phyloP scores from a whole-genome alignment of 2,113 vertebrate species.

The Meleagris gallopavo region DNA sequence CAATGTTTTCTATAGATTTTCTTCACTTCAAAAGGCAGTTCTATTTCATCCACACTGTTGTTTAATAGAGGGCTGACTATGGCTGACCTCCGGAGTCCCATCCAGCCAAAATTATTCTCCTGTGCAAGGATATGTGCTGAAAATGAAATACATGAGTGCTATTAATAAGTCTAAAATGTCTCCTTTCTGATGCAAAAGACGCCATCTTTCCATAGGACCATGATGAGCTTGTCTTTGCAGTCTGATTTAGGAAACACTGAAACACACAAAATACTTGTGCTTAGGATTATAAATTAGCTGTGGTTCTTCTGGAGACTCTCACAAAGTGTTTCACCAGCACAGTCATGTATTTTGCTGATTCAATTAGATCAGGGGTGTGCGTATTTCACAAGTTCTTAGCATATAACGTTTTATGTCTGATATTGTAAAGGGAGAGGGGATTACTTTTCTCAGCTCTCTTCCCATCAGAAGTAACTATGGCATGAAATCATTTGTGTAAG shows the following conservation, averaged over 20 bases:
- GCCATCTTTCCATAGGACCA: not conserved
- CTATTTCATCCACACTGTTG: not conserved
- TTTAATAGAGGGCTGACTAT: conserved; percentile 3
- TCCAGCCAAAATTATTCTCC: not conserved
- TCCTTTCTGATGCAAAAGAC: not conserved
- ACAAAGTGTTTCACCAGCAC: conserved; percentile 32
- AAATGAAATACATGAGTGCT: not conserved
- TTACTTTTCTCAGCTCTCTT: conserved; percentile 26
- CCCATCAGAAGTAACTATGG: not conserved
- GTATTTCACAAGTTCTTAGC: conserved; percentile 55
- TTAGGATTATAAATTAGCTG: conserved; percentile 59
- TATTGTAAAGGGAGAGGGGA: not conserved
- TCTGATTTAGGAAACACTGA: not conserved
- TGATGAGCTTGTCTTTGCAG: not conserved
- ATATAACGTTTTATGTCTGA: not conserved
- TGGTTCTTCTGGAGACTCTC: conserved; percentile 42
- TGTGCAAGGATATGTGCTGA: not conserved
- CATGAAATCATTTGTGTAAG: not conserved
- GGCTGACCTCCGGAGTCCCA: not conserved
- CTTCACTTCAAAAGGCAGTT: not conserved
- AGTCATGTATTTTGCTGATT: conserved; percentile 56
- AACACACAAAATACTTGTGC: not conserved
- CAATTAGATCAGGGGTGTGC: conserved; percentile 22
- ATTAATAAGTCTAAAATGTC: not conserved
- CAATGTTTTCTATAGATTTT: not conserved